Base-by-base conservation (phyloP, 2,113 vertebrate species). In the Istiophorus platypterus region DNA sequence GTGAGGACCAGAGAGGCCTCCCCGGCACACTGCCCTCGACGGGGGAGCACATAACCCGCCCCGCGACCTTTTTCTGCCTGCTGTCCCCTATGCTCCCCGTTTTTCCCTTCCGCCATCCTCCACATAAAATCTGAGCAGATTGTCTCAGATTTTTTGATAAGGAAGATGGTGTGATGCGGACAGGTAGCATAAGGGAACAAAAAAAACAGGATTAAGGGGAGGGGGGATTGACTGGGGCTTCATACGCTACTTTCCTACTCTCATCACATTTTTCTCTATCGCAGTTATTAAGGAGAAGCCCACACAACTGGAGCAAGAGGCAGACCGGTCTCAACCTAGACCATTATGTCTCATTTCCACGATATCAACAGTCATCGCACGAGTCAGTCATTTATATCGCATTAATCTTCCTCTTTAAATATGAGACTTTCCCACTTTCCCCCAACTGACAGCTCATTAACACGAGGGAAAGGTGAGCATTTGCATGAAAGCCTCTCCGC, bases 361-460 rank as follows among this genome's bases (percentile, higher is more conserved):
- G 7, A 34, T 10, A 71, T 49, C 20, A 42, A 61, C 49, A 59
- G 22, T 22, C 31, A 52, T 45, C 65, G 45, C 14, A 47, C 37
- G 20, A 39, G 56, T 54, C n/a, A 24, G 24, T 31, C 52, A 71
- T 37, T 51, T 39, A 12, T 9, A 22, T 7, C 42, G 31, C 26
- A 27, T 2, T 26, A 2, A 12, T 41, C 27, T 49, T 45, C 10
- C 17, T 41, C 22, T 62, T 63, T 15, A 62, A 22, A 69, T 62
- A 20, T 26, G 29, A 85, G 56, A 64, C 45, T 51, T 78, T 61
- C 37, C 56, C 41, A 64, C 45, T 51, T 78, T 61, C 37, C 56
- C 41, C 15, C 4, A 0, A 34, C 75, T 73, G 72, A 72, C 67
- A n/a, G 81, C 89, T 87, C 66, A 62, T 82, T 75, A 85, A 18